Evolutionary conservation across 2,888 invertebrate species (phyloP), one percentile per base, ranked within the genome.

Genomic region (Leistus spinibarbis): DNA sequence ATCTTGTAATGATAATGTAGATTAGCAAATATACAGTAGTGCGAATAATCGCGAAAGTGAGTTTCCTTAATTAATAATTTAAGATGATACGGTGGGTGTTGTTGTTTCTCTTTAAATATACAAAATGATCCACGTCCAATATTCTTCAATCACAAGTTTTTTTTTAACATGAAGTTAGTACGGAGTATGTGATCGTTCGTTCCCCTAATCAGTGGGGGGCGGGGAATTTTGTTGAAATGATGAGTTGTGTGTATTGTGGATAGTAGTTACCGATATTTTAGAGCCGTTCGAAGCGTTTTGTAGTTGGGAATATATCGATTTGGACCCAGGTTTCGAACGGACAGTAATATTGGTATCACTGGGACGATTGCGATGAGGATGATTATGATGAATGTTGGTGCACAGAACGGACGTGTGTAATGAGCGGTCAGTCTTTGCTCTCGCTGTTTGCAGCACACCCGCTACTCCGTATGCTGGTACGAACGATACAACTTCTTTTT

Each of bases 401-500:
- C 13, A 17, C 19, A 16, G 23, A 62, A 40, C 62, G 70, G 70
- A 70, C 62, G 70, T 65, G 2, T 62, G 10, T 56, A 40, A 40
- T 40, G 68, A 56, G 68, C 68, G 68, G 54, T 74, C 74, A 74
- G 74, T 74, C 74, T 74, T 74, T 20, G 54, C 54, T 74, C 74
- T 74, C 74, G 57, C 10, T 19, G 27, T 62, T 20, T 9, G 22
- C 22, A 27, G 62, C 40, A 56, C 27, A 40, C 57, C 7, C 62
- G 23, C 77, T 83, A 83, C 77, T 83, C 81, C 27, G 79, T 78
- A 76, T 90, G 88, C 84, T 89, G 90, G 83, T 90, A 90, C 82
- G 93, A 92, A 83, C 95, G 89, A 89, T 96, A 96, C 81, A 97
- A 88, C 87, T 96, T 96, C 86, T 95, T 95, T 89, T 97, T 97